Evolutionary conservation across 2,888 invertebrate genomes (phyloP).

Genomic region (Heliconius ismenius): DNA sequence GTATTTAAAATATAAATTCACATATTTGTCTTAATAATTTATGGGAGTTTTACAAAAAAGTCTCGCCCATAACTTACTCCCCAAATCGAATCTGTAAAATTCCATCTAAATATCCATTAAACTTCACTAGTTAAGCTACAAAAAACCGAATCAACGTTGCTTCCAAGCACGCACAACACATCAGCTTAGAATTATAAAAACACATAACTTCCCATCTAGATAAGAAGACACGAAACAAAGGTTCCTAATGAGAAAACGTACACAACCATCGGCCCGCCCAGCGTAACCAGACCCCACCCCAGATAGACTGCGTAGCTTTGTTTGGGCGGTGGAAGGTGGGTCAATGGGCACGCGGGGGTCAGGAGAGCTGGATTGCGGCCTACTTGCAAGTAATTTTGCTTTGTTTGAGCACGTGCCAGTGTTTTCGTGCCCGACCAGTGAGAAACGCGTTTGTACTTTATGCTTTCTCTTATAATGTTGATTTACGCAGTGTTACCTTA

Average conservation of each 20-base stretch:
- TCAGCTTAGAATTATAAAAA: conserved; percentile 2
- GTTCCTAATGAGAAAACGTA: conserved; percentile 39
- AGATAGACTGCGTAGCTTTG: conserved; percentile 26
- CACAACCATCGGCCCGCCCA: conserved; percentile 36
- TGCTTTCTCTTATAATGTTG: conserved; percentile 8
- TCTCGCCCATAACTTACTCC: neutral
- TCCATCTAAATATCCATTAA: neutral
- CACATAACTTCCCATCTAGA: conserved; percentile 11
- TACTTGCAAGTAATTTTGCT: conserved; percentile 65
- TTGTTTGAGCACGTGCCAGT: conserved; percentile 58
- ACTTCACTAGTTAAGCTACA: neutral
- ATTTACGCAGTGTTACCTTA: neutral
- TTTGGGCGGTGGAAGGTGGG: conserved; percentile 52
- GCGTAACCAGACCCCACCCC: conserved; percentile 12
- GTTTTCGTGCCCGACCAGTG: conserved; percentile 29
- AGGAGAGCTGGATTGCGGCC: conserved; percentile 60
- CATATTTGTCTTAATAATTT: neutral
- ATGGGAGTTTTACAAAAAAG: neutral
- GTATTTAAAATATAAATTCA: neutral
- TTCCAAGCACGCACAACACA: neutral
- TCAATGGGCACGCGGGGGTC: conserved; percentile 62
- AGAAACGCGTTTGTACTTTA: conserved; percentile 9
- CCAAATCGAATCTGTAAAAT: neutral
- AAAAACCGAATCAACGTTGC: neutral
- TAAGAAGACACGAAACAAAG: conserved; percentile 21